Base-by-base conservation (phyloP, 2,113 vertebrate species). In the Physeter macrocephalus region DNA sequence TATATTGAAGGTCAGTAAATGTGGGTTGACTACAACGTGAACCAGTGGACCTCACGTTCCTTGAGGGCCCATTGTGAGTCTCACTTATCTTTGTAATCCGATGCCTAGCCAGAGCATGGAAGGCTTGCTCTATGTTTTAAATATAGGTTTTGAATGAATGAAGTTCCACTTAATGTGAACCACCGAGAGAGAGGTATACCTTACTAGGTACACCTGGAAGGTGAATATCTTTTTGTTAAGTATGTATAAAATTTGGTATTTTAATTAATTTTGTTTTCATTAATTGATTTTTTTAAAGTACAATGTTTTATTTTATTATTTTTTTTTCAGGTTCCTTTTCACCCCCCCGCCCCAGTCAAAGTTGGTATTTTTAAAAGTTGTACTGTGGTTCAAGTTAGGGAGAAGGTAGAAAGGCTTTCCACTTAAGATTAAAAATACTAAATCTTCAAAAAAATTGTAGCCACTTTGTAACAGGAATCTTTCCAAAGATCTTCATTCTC, bases 341-440 rank as follows among this genome's bases (percentile, higher is more conserved):
- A n/a, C 18, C 29, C 25, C 23, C 18, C 18, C 29, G 18, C 23
- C 18, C 2, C 8, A 36, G 78, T 74, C 46, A 88, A 91, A 84
- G 83, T 66, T 86, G 61, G 31, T 49, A 41, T 77, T 94, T 94
- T 72, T 66, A 66, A 90, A 87, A 90, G 61, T 27, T 64, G 36
- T 93, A n/a, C 59, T 54, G n/a, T 25, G 49, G 46, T 93, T 93
- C 86, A 95, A 91, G 41, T 64, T 71, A 95, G 61, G 52, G n/a
- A 94, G 43, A 94, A 66, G 39, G 67, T 41, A 92, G 27, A 92
- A 84, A 92, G 61, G 5, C 66, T 90, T 85, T 96, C 61, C 27
- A 82, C 41, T 88, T 91, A 85, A 78, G 83, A 95, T 67, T 91
- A 36, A 75, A 69, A 94, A 94, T 43, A 54, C 17, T 29, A 62